Base-by-base conservation (phyloP, 2,113 vertebrate genomes). In the Cynoglossus semilaevis region DNA sequence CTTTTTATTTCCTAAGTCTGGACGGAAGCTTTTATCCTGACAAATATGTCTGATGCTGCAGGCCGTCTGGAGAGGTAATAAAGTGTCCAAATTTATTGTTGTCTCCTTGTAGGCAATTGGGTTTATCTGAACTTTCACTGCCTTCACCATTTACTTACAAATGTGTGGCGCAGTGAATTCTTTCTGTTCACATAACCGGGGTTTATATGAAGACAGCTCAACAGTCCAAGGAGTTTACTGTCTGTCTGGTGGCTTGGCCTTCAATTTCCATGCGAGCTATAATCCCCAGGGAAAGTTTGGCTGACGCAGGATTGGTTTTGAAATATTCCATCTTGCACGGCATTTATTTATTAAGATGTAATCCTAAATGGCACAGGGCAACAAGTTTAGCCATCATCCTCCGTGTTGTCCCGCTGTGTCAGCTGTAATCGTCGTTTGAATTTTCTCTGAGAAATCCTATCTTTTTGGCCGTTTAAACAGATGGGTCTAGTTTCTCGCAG, bases 41-140 rank as follows among this genome's bases (percentile, higher is more conserved):
- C 51, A 70, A 50, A 72, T 77, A 60, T 76, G 66, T 72, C 48
- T 50, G 16, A 14, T 55, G 53, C 76, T 70, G 45, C 55, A 62
- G 67, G 67, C 58, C 46, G 48, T 78, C 58, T 59, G 56, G 53
- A 51, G 61, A 80, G 69, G 53, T 52, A 54, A 63, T 72, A 60
- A 76, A 79, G 58, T 57, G 22, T 10, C 29, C 46, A 69, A 41
- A 0, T 51, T 38, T 18, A 51, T 46, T 29, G 40, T 60, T 16
- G 51, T 53, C 57, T 77, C 8, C 14, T 47, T 37, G 22, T 66
- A 29, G 48, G 37, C 9, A 7, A 42, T 3, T 61, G 19, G 38
- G 18, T 55, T 46, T n/a, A 49, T 62, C 1, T 37, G 1, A 49
- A 47, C 12, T 15, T 14, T 51, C 16, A 29, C 58, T 22, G 57